Evolutionary conservation across 2,888 invertebrate species (phyloP).

Genomic region (Bugulina stolonifera): DNA sequence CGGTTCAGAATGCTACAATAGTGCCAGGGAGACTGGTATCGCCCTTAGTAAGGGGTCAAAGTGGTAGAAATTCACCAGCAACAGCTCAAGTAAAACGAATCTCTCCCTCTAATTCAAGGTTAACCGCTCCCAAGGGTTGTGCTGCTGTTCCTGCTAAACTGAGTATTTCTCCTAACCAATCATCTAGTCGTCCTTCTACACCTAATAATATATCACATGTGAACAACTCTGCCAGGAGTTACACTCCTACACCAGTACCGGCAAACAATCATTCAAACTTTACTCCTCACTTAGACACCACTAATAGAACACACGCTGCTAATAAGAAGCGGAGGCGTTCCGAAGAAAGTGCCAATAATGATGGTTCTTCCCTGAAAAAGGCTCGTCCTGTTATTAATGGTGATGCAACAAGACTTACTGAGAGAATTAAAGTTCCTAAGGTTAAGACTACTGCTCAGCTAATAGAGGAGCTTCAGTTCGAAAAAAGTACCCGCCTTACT

Average conservation of each 20-base stretch:
- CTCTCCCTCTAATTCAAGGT: constrained; percentile 3
- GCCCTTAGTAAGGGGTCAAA: not conserved
- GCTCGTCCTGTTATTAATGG: constrained; percentile 42
- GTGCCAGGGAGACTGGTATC: not conserved
- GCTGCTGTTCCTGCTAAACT: not conserved
- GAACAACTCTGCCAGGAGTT: not conserved
- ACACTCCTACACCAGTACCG: not conserved
- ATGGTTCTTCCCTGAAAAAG: not conserved
- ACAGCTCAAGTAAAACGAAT: not conserved
- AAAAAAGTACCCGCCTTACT: constrained; percentile 42
- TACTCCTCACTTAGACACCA: not conserved
- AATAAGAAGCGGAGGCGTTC: constrained; percentile 31
- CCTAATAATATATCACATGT: not conserved
- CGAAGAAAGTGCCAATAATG: constrained; percentile 11
- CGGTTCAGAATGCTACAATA: not conserved
- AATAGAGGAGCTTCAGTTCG: constrained; percentile 65
- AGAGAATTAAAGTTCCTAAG: constrained; percentile 53
- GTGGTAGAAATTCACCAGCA: not conserved
- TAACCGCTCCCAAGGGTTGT: not conserved
- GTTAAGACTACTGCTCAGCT: constrained; percentile 75
- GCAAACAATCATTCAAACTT: constrained; percentile 9
- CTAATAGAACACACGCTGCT: constrained; percentile 31
- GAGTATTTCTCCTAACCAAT: not conserved
- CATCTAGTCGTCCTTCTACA: constrained; percentile 12
- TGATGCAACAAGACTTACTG: constrained; percentile 55